phyloP scores from a whole-genome alignment of 2,797 vertebrate species.

The Chrysolophus pictus region DNA sequence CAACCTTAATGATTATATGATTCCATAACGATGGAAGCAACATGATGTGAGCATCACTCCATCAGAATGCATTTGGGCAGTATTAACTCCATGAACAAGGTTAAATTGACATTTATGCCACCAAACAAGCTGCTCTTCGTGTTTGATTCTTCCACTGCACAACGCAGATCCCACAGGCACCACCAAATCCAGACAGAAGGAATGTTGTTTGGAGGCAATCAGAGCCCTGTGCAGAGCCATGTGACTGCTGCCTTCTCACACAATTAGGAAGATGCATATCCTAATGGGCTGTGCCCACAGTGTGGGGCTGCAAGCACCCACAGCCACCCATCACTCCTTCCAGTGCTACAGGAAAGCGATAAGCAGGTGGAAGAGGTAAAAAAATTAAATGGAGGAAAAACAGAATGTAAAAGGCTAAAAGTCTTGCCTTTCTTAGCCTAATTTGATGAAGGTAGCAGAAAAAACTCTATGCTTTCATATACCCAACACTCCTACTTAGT shows the following conservation, averaged over 20 bases:
- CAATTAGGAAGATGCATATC: neutral
- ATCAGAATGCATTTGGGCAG: neutral
- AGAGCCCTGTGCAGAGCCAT: neutral
- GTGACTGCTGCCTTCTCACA: neutral
- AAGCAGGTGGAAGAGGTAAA: neutral
- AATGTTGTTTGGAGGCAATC: neutral
- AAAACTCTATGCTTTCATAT: neutral
- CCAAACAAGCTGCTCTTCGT: neutral
- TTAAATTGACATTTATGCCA: neutral
- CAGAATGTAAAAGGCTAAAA: neutral
- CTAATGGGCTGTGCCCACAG: neutral
- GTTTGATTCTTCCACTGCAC: neutral
- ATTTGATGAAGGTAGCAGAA: neutral
- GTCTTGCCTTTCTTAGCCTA: neutral
- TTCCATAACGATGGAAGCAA: neutral
- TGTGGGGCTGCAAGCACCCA: neutral
- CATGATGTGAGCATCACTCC: neutral
- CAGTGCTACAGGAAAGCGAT: neutral
- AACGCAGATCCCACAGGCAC: neutral
- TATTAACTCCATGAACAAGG: rapidly evolving
- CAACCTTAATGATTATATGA: neutral
- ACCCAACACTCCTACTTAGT: neutral
- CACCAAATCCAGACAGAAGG: neutral
- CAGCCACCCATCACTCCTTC: neutral
- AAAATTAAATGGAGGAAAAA: neutral